Evolutionary conservation across 2,797 vertebrate species (phyloP), one percentile per base, ranked within the genome.

Genomic region (Hippopotamyrus pictus): DNA sequence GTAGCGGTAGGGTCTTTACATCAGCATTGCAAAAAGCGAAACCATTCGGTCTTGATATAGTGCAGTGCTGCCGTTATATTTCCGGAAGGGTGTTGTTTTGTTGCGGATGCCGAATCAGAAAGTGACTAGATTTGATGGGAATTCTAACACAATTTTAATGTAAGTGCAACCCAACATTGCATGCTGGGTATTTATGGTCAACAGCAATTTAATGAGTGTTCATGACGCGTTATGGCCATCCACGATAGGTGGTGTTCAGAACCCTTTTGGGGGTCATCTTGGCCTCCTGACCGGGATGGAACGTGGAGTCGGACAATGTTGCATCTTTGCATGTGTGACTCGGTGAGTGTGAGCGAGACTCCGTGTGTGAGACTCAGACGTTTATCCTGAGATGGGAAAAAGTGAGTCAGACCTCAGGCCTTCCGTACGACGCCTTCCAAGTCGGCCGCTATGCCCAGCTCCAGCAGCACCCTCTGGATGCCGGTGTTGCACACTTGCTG

Each of bases 321-420:
- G 41, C 41, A 82, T 82, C 8, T 46, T 5, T 82, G 83, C 44
- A 50, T 17, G n/a, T 85, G 48, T 85, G 22, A 65, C 62, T 65
- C 14, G 19, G 41, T 48, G 37, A 19, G 76, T 11, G 76, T 46
- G 33, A n/a, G 76, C 29, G 41, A 41, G 29, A 46, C 41, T 83
- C 41, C 9, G 44, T 85, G 48, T 22, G 17, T 76, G 41, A 44
- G 17, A 79, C 73, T 19, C 73, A 79, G 41, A 46, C 86, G 37
- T 79, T 86, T 93, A 90, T 94, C 93, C 92, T 92, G 93, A 91
- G 92, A 91, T 91, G 91, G 92, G 54, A 87, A 59, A 87, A n/a
- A 33, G 22, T 87, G 86, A 57, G 14, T 85, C 83, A 51, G 83
- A 50, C 25, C 83, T 37, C 33, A n/a, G 33, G 86, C 86, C 54